Base-by-base conservation (phyloP, 2,888 invertebrate genomes). In the Hemithea aestivaria region DNA sequence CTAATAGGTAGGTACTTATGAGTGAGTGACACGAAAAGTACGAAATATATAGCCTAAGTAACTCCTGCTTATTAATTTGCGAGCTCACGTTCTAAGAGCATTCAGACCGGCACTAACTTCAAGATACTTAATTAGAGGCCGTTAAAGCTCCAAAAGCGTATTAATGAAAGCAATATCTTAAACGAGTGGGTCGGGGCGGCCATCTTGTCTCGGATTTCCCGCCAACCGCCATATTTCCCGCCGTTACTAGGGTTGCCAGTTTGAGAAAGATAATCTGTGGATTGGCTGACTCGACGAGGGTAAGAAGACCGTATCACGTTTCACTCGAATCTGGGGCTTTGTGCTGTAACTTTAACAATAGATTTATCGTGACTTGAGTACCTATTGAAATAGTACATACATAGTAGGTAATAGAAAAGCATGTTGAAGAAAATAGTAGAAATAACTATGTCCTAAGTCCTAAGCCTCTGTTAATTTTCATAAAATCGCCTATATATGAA, bases 181-280 rank as follows among this genome's bases (percentile, higher is more conserved):
- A 61, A 60, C 48, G 61, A 56, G 54, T 42, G 35, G 50, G 48
- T 28, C 35, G 35, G 27, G 40, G 58, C 76, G 60, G 78, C 78
- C 79, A 79, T 79, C 62, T 78, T 79, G 78, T 65, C 56, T 69
- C 61, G 49, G 57, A 62, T 71, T 74, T 72, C 71, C 66, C 64
- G 55, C 40, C 35, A 35, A 40, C 40, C 40, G 35, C 28, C 36
- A 36, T 41, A 62, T 71, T 72, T 71, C 68, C 67, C 67, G 66
- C 67, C 57, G 57, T 62, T 56, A 58, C 48, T 32, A 41, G 65
- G 60, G 66, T 53, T 56, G 53, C 51, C 51, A 51, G 59, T 53
- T 54, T 58, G 66, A 75, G 75, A 64, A 73, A 77, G 74, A 73
- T 77, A 77, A 79, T 79, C 77, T 63, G 49, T 56, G 65, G 65